These are phyloP conservation scores for Danaus chrysippus DNA, from an alignment of 2,888 invertebrate species.

Conservation along the genomic window DNA sequence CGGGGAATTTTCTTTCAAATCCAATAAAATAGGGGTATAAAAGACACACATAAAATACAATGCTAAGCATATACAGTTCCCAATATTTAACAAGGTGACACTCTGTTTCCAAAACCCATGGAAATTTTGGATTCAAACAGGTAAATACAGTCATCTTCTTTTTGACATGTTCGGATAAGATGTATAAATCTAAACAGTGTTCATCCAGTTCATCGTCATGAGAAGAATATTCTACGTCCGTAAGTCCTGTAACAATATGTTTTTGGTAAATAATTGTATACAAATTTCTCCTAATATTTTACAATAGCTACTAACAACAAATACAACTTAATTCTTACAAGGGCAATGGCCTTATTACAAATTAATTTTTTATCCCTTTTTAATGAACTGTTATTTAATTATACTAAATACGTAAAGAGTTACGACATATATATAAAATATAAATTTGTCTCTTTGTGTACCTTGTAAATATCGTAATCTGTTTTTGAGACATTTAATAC, in stretches of 20 bases:
- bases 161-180: slow-evolving; percentile 68
- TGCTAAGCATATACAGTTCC: slow-evolving; percentile 64
- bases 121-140: slow-evolving; percentile 58
- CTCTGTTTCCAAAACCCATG: slow-evolving; percentile 71
- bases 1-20: slow-evolving; percentile 59
- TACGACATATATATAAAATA: too few species aligned
- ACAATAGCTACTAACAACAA: too few species aligned
- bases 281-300: too few species aligned
- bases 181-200: slow-evolving; percentile 66
- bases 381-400: too few species aligned
- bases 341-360: too few species aligned
- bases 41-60: slow-evolving; percentile 64
- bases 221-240: slow-evolving; percentile 48
- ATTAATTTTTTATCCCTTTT: too few species aligned
- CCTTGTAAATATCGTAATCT: slow-evolving; percentile 68
- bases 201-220: slow-evolving; percentile 60
- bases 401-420: too few species aligned
- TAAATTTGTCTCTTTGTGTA: slow-evolving; percentile 27
- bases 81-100: slow-evolving; percentile 69
- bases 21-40: slow-evolving; percentile 74
- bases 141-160: slow-evolving; percentile 59
- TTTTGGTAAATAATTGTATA: background rate
- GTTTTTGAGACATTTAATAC: slow-evolving; percentile 72
- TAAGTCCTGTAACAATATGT: slow-evolving; percentile 46
- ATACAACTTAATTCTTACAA: too few species aligned